Percentiles rank a stretch among this genome's conserved stretches.
These are phyloP conservation scores for Orthosia cruda DNA, from an alignment of 2,888 invertebrate species.

Conservation along the genomic window DNA sequence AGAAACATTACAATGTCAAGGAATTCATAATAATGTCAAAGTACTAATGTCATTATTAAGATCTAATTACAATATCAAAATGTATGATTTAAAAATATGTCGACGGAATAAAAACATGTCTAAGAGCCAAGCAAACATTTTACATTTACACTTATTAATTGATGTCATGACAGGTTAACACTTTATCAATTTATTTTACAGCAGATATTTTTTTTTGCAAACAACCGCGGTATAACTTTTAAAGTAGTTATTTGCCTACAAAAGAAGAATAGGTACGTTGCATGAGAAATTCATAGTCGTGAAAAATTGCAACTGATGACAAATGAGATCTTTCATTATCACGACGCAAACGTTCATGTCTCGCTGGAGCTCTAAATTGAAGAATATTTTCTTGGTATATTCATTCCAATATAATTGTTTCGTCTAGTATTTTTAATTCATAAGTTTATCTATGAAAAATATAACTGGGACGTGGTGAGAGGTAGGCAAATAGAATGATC, in stretches of 20 bases:
- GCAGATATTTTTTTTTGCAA: neutral
- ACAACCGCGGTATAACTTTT: neutral
- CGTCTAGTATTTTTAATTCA: neutral
- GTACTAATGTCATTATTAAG: no score
- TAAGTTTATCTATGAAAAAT: no score
- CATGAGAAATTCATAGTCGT: conserved; percentile 35
- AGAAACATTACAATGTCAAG: no score
- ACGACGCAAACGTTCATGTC: conserved; percentile 17
- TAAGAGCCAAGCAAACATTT: no score
- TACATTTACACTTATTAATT: neutral
- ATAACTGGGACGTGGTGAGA: neutral
- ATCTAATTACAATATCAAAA: no score
- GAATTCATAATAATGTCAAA: no score
- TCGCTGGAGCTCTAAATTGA: conserved; percentile 23
- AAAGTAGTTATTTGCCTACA: neutral
- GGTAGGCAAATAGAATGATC: neutral
- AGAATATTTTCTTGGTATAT: conserved; percentile 15
- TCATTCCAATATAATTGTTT: neutral
- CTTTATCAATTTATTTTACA: neutral
- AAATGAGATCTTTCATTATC: conserved; percentile 56
- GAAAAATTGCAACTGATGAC: conserved; percentile 58
- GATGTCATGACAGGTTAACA: neutral
- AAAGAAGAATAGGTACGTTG: neutral
- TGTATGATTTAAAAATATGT: no score
- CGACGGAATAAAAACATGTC: no score